Conservation (phyloP, 2,888 invertebrate genomes). For the Himalopsyche tibetana region DNA sequence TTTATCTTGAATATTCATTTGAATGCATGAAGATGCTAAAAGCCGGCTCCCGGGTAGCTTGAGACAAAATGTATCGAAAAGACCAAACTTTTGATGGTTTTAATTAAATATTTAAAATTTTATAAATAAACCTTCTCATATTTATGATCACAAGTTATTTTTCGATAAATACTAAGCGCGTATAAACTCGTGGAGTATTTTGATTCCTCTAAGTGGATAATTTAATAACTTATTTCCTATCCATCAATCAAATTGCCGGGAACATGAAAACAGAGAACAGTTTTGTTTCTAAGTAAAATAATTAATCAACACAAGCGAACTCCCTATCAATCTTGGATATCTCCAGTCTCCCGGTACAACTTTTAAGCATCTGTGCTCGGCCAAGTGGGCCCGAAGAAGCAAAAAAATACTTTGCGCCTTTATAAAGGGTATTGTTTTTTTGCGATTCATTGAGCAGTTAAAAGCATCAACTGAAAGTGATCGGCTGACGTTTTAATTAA, state of each 20-base stretch:
- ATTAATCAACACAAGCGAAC: slow-evolving; percentile 44
- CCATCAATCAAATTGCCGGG: slow-evolving; percentile 41
- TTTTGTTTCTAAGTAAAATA: slow-evolving; percentile 46
- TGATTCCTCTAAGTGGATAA: slow-evolving; percentile 41
- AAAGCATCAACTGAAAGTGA: slow-evolving; percentile 18
- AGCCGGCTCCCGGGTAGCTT: no score
- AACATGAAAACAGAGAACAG: slow-evolving; percentile 26
- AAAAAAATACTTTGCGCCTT: slow-evolving; percentile 6
- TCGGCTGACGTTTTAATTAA: slow-evolving; percentile 4
- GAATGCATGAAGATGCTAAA: no score
- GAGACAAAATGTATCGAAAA: no score
- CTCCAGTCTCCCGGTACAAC: slow-evolving; percentile 20
- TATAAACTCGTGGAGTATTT: background rate
- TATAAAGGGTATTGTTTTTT: slow-evolving; percentile 27
- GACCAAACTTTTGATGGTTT: no score
- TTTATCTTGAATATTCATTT: no score
- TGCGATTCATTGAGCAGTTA: slow-evolving; percentile 16
- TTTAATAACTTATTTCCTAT: slow-evolving; percentile 43
- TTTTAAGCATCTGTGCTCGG: slow-evolving; percentile 22
- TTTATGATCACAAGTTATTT: no score
- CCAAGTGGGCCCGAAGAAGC: background rate
- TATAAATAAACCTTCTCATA: no score
- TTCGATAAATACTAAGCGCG: background rate
- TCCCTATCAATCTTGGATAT: slow-evolving; percentile 37
- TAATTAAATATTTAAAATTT: no score